Base-by-base conservation (phyloP, 2,113 vertebrate genomes). In the Puma concolor region DNA sequence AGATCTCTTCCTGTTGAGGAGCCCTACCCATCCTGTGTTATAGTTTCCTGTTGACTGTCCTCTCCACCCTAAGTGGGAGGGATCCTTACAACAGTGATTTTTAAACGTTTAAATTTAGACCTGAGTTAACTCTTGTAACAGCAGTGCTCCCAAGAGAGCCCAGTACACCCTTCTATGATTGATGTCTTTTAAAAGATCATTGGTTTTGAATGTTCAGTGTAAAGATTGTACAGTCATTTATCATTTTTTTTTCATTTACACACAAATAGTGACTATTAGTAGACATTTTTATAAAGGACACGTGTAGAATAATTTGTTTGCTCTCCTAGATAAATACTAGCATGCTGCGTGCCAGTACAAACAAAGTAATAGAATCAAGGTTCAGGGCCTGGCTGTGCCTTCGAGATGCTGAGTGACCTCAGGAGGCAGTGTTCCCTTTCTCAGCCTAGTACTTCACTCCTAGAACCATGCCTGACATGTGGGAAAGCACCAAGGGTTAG, bases 1-100 rank as follows among this genome's bases (percentile, higher is more conserved):
- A 64, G n/a, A 77, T 87, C 54, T 87, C 94, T 97, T 87, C 94
- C 94, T 95, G 64, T 92, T n/a, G 57, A 95, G 86, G 83, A 97
- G 67, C 48, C 88, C 66, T 85, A 21, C 88, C 90, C 88, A 77
- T 96, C 95, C 80, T 89, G 67, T 91, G 66, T 57, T 85, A 50
- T 13, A 91, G 92, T 85, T 96, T 97, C 89, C 87, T 98, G 50
- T 85, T 90, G 74, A 41, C 93, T 90, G 2, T 69, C 92, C 82
- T 85, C 79, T 92, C 83, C 77, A 91, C 96, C 50, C 90, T 85
- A 67, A 66, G 19, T 63, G 81, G 88, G 93, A 88, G 91, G 82
- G 48, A 54, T 66, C 29, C 81, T 79, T 72, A 81, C 5, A 85
- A 4, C 25, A 77, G 80, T 93, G 95, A 91, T 94, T 94, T 84